Base-by-base conservation (phyloP, 2,113 vertebrate species). In the Onychostoma macrolepis region DNA sequence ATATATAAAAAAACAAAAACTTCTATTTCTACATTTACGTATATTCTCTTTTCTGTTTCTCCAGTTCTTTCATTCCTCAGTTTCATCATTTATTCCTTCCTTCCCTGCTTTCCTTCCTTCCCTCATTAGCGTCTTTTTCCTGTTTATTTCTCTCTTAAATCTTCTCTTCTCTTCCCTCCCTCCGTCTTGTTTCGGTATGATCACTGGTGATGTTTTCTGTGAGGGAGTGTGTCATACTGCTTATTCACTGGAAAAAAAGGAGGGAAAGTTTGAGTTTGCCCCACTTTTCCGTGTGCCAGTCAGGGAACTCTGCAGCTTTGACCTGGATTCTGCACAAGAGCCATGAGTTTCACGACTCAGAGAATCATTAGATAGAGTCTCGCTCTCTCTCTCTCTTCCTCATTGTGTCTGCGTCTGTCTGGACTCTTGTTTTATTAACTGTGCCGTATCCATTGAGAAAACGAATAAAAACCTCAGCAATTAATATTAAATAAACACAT, bases 401-500 rank as follows among this genome's bases (percentile, higher is more conserved):
- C 67, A n/a, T 65, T 65, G 17, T 78, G 38, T 58, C 61, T 83
- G 53, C 61, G 4, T 72, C 45, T 86, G 65, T 79, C 69, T 86
- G 88, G 89, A 26, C 56, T 72, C 75, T 38, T 86, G 58, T 63
- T 84, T 90, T 90, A 84, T 83, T 87, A 82, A 83, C 67, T 19
- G 43, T 84, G 45, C 85, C 83, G 0, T 41, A 69, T 90, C 84
- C 86, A 91, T 92, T 90, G 87, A 61, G 28, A 74, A 71, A 79
- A 76, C 19, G 43, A 88, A 87, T 50, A 65, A 84, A 85, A 69
- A n/a, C 61, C 86, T 90, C 50, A 43, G 63, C 86, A 82, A 78
- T 90, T 91, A 88, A 90, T 90, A 91, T 76, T 87, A 71, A 88
- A 92, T 88, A 89, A 90, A 89, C 78, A 67, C 83, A 88, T 91